These are phyloP conservation scores for Blastobasis adustella DNA, from an alignment of 2,888 invertebrate species.

Conservation along the genomic window DNA sequence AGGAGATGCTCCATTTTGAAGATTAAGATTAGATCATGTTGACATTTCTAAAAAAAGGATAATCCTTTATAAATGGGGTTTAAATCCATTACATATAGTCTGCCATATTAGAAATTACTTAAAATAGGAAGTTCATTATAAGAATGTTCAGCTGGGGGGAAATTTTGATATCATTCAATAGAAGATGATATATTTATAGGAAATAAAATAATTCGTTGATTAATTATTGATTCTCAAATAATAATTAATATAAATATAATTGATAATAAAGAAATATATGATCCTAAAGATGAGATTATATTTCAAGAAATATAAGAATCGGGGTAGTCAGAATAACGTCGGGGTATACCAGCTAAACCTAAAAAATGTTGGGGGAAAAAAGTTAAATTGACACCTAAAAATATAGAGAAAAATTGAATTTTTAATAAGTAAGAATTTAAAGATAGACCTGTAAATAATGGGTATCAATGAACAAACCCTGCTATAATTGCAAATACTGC, in stretches of 20 bases:
- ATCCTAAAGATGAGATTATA: conserved; percentile 80
- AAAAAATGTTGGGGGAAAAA: conserved; percentile 88
- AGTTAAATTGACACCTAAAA: conserved; percentile 85
- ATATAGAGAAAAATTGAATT: conserved; percentile 82
- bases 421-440: conserved; percentile 77
- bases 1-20: conserved; percentile 77
- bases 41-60: conserved; percentile 77
- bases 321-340: conserved; percentile 84
- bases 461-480: conserved; percentile 82
- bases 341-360: conserved; percentile 76
- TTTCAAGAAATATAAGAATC: conserved; percentile 80
- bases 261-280: conserved; percentile 79
- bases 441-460: conserved; percentile 77
- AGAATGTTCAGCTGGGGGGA: conserved; percentile 75
- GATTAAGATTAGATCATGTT: conserved; percentile 72
- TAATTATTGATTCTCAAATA: too few species aligned
- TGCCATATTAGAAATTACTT: conserved; percentile 78
- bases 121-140: conserved; percentile 75
- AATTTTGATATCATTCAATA: conserved; percentile 77
- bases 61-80: too few species aligned
- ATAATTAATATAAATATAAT: too few species aligned
- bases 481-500: conserved; percentile 87
- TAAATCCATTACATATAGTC: conserved; percentile 76
- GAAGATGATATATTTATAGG: conserved; percentile 69
- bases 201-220: too few species aligned